Evolutionary conservation across 2,888 invertebrate genomes (phyloP).

Genomic region (Campoletis raptor): DNA sequence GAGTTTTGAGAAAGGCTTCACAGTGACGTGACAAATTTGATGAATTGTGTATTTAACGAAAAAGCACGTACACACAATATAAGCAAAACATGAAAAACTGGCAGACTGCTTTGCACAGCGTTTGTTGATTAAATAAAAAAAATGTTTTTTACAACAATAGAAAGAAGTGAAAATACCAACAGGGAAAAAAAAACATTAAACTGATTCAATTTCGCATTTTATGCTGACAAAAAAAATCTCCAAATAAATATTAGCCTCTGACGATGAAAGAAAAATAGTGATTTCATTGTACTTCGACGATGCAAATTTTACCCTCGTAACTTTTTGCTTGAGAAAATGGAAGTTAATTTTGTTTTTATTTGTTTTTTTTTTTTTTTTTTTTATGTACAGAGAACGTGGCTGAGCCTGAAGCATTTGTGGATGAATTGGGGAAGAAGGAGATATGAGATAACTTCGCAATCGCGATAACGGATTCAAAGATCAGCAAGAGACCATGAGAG

Average conservation of each 20-base stretch:
- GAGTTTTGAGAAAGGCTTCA: not conserved
- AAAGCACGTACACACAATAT: too few species aligned
- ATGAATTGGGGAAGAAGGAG: conserved; percentile 74
- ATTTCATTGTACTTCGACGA: not conserved
- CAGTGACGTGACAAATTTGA: too few species aligned
- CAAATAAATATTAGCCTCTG: not conserved
- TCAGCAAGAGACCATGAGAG: conserved; percentile 60
- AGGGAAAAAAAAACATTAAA: too few species aligned
- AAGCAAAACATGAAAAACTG: too few species aligned
- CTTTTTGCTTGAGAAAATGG: not conserved
- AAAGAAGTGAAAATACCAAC: too few species aligned
- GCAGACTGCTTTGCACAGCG: too few species aligned
- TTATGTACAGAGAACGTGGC: conserved; percentile 76
- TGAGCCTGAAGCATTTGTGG: conserved; percentile 72
- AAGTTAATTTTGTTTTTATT: not conserved
- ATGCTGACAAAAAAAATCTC: not conserved
- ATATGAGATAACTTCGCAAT: conserved; percentile 69
- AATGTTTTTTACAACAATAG: too few species aligned
- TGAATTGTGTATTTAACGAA: too few species aligned
- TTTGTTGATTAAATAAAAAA: too few species aligned
- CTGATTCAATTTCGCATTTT: not conserved
- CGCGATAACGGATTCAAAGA: conserved; percentile 62
- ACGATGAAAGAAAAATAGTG: not conserved
- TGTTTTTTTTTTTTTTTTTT: not conserved
- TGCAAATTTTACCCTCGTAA: not conserved